Percentiles rank a stretch among this genome's conserved stretches.
Conservation (phyloP, 2,797 vertebrate species). For the Syndactyla subalaris region DNA sequence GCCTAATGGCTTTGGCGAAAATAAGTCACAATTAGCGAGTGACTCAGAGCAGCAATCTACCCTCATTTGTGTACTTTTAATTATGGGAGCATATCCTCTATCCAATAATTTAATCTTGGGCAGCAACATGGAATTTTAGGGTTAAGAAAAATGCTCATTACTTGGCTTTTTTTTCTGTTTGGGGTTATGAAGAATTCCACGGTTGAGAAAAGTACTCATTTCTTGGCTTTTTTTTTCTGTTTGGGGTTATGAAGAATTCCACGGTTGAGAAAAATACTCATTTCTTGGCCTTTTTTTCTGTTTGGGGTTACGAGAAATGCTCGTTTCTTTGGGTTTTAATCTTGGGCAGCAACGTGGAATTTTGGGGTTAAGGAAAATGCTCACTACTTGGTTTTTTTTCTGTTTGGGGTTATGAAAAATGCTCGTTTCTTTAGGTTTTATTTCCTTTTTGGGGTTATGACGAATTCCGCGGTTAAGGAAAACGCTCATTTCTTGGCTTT, state of each 20-base stretch:
- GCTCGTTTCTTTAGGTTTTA: neutral
- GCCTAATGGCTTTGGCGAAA: conserved; percentile 18
- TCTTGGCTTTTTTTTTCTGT: neutral
- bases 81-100: accelerated
- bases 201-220: neutral
- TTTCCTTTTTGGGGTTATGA: too few relatives aligned
- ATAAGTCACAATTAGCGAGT: neutral
- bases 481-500: neutral
- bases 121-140: neutral
- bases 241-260: neutral
- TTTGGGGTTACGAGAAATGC: too few relatives aligned
- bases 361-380: neutral
- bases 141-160: neutral
- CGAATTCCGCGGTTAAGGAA: too few relatives aligned
- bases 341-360: neutral
- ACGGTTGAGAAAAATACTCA: neutral
- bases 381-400: neutral
- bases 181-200: neutral
- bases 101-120: neutral
- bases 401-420: neutral
- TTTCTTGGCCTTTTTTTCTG: neutral
- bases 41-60: neutral
- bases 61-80: neutral
- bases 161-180: neutral
- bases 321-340: too few relatives aligned